Evolutionary conservation across 1,140 invertebrate species (phyloP), one percentile per base, ranked within the genome.

Genomic region (Cydia pomonella): DNA sequence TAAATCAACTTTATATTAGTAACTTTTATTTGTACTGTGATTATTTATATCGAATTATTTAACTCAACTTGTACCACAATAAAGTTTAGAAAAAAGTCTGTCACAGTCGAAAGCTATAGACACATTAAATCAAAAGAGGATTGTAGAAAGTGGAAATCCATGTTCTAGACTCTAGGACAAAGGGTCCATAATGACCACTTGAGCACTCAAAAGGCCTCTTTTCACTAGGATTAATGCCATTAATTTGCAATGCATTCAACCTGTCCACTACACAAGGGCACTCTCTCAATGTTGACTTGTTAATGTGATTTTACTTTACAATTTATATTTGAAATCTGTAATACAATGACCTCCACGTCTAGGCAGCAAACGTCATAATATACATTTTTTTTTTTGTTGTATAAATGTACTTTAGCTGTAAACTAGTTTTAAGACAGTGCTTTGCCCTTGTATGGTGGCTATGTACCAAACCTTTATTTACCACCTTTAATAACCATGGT

Each of bases 161-260:
- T 69, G 64, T 69, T 16, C 64, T 33, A 33, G 64, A 33, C 9
- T 33, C 29, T 69, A 69, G 64, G 64, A 69, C 64, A 69, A 69
- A 69, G 29, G 64, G 63, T 38, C 25, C 64, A 33, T 69, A 69
- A 69, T 69, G 64, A 69, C 64, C 64, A 69, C 27, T 69, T 69
- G 29, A 69, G n/a, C n/a, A 53, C 63, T 63, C 63, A 64, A 64
- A 13, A 59, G n/a, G 29, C 29, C 64, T 69, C 64, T 69, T 69
- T 69, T 69, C 64, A 69, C 64, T 21, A 69, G 27, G 64, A 69
- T 33, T 69, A 69, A 69, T 69, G 64, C n/a, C 64, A 69, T 69
- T 69, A 69, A 69, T 69, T 69, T 69, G 18, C 64, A 69, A 69
- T 69, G 64, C 27, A 69, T 69, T 69, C 64, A 69, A 69, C 53